phyloP scores from a whole-genome alignment of 2,113 vertebrate species.

The Nestor notabilis region DNA sequence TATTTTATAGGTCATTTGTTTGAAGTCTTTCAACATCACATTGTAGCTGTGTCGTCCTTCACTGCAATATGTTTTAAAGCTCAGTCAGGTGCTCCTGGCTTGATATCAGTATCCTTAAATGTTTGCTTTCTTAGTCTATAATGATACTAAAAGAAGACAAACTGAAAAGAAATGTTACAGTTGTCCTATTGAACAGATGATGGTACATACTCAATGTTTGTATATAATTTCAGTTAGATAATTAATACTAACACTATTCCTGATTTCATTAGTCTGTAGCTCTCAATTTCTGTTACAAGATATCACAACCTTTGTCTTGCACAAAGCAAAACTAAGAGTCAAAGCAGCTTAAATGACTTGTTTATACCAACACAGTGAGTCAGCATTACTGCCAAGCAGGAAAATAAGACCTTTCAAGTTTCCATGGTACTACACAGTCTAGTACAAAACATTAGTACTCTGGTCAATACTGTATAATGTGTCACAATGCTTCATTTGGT shows the following conservation, averaged over 20 bases:
- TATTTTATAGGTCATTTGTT: not conserved
- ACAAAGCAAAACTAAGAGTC: not conserved
- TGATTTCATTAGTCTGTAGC: not conserved
- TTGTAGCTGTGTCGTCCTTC: not conserved
- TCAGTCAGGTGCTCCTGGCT: not conserved
- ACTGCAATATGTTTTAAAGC: not conserved
- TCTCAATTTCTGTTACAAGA: conserved; percentile 18
- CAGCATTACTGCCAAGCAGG: not conserved
- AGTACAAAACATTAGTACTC: not conserved
- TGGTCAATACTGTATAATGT: not conserved
- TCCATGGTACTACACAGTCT: not conserved
- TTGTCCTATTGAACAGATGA: not conserved
- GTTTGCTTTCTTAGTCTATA: not conserved
- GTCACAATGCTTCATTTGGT: not conserved
- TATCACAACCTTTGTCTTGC: not conserved
- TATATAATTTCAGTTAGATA: not conserved
- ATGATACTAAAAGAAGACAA: not conserved
- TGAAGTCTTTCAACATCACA: not conserved
- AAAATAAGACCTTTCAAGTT: not conserved
- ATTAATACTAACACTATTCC: not conserved
- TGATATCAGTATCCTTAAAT: not conserved
- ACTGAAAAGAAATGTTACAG: not conserved
- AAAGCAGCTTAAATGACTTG: not conserved
- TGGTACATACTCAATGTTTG: rapidly evolving
- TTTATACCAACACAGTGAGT: not conserved